These are phyloP conservation scores for Dasysyrphus albostriatus DNA, from an alignment of 2,888 invertebrate species.

Conservation along the genomic window DNA sequence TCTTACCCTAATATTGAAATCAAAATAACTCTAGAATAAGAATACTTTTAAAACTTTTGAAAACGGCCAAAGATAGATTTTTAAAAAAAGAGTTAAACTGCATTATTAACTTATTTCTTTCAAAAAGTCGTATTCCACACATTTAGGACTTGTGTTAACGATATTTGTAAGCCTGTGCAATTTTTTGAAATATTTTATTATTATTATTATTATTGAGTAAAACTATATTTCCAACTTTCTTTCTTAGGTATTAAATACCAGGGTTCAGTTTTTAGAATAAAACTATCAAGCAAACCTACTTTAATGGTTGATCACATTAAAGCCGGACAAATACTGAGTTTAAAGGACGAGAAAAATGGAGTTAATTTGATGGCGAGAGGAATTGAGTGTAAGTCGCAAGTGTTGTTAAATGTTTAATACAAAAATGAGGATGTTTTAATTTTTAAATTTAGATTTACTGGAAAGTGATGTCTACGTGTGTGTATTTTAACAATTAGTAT, in stretches of 20 bases:
- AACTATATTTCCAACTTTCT: background rate
- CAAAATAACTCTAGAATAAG: too few species aligned
- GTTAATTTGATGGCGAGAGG: slow-evolving; percentile 60
- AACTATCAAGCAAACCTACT: slow-evolving; percentile 31
- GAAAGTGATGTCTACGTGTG: slow-evolving; percentile 15
- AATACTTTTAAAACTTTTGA: too few species aligned
- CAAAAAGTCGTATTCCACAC: too few species aligned
- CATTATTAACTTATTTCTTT: too few species aligned
- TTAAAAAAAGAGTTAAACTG: too few species aligned
- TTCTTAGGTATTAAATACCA: slow-evolving; percentile 79
- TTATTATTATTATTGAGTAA: background rate
- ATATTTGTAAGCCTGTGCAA: too few species aligned
- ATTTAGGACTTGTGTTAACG: too few species aligned
- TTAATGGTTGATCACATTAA: slow-evolving; percentile 33
- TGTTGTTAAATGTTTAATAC: background rate
- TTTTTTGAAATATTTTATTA: background rate
- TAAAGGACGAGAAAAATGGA: slow-evolving; percentile 48
- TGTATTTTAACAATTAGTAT: background rate
- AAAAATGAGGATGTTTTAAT: background rate
- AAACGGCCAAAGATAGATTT: too few species aligned
- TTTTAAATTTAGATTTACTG: slow-evolving; percentile 72
- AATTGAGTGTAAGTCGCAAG: slow-evolving; percentile 75
- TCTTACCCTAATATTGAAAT: too few species aligned
- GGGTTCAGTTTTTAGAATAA: slow-evolving; percentile 77
- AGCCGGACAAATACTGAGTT: slow-evolving; percentile 11